These are phyloP conservation scores for Chamaetylas fuelleborni DNA, from an alignment of 2,113 vertebrate species.

Conservation along the genomic window DNA sequence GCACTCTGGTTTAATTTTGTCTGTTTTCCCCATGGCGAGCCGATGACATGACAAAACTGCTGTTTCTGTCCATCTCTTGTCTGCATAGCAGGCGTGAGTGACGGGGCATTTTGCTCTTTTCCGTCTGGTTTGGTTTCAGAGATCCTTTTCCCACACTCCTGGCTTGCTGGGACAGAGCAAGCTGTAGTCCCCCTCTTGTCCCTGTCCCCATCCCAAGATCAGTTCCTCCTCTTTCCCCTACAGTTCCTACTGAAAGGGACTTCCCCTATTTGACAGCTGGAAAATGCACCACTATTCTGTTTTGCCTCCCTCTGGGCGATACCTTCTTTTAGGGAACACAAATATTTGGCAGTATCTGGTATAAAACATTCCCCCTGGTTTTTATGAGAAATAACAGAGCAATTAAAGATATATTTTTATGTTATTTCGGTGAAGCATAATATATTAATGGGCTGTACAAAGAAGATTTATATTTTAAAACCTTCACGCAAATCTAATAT, in stretches of 20 bases:
- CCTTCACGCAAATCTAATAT: slow-evolving; percentile 45
- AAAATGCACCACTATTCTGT: slow-evolving; percentile 48
- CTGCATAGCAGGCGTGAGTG: not conserved
- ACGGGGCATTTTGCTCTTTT: not conserved
- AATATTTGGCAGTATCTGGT: not conserved
- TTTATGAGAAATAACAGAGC: slow-evolving; percentile 44
- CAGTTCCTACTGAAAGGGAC: not conserved
- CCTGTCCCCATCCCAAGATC: not conserved
- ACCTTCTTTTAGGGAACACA: slow-evolving; percentile 41
- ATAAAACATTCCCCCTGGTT: slow-evolving; percentile 26
- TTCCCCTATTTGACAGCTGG: not conserved
- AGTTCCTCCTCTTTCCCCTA: not conserved
- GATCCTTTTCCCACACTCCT: not conserved
- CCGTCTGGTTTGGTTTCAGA: not conserved
- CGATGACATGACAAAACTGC: not conserved
- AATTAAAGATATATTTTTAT: slow-evolving; percentile 47
- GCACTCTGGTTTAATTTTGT: not conserved
- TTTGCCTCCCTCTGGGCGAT: not conserved
- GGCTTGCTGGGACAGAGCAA: not conserved
- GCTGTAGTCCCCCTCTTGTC: not conserved
- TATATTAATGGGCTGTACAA: slow-evolving; percentile 65
- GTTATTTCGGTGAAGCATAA: slow-evolving; percentile 51
- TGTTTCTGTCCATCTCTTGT: not conserved
- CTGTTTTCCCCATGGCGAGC: not conserved
- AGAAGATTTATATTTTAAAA: slow-evolving; percentile 63